These are phyloP conservation scores for Megaceryle torquata DNA, from an alignment of 2,113 vertebrate genomes.

Conservation along the genomic window DNA sequence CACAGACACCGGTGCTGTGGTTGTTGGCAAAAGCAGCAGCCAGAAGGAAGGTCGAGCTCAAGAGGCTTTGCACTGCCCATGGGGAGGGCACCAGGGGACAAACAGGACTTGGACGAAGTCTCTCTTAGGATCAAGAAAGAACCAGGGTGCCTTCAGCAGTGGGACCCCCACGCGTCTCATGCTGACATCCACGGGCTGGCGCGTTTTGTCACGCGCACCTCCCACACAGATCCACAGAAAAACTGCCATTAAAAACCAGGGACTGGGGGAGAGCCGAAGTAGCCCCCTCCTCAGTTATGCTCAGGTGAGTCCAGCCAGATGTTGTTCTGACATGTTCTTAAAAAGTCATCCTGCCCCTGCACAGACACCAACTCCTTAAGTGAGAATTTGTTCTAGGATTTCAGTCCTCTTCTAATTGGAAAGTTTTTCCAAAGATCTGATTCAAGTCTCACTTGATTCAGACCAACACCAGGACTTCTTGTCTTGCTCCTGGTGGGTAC, in stretches of 20 bases:
- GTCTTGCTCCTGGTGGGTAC: rapidly evolving
- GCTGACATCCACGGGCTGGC: background rate
- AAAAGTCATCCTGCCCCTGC: background rate
- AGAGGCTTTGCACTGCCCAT: background rate
- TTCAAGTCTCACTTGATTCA: background rate
- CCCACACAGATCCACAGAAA: background rate
- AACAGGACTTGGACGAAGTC: background rate
- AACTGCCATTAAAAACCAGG: background rate
- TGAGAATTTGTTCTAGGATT: background rate
- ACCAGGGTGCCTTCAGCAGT: background rate
- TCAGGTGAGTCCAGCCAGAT: background rate
- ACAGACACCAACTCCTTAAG: rapidly evolving
- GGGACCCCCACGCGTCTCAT: background rate
- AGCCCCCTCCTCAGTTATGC: background rate
- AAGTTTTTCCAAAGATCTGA: background rate
- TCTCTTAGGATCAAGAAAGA: background rate
- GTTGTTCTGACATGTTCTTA: background rate
- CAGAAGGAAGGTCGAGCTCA: background rate
- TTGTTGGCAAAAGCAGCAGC: background rate
- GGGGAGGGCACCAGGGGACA: no score
- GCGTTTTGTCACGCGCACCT: background rate
- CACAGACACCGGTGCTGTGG: background rate
- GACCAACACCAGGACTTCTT: background rate
- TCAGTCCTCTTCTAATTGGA: background rate
- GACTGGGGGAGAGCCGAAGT: background rate